phyloP scores from a whole-genome alignment of 2,113 vertebrate species.

The Seriola aureovittata region DNA sequence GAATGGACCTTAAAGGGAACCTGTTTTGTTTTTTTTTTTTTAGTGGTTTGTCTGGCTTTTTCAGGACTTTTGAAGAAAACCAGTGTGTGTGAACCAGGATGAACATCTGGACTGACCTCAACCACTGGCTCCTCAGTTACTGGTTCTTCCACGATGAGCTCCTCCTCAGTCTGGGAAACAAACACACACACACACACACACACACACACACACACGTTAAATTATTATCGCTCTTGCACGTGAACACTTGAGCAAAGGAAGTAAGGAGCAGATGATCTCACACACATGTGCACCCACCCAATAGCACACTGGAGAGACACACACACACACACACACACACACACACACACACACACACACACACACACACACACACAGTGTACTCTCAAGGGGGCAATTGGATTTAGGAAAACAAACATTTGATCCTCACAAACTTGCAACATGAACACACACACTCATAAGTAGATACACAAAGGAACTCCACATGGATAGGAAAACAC shows the following conservation, averaged over 20 bases:
- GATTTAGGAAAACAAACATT: conserved; percentile 14
- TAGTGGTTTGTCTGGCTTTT: no score
- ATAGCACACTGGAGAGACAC: background rate
- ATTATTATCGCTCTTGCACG: background rate
- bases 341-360: conserved; percentile 3
- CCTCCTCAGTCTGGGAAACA: conserved; percentile 78
- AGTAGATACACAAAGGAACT: conserved; percentile 17
- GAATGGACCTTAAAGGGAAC: no score
- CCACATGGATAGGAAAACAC: background rate
- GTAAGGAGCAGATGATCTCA: conserved; percentile 21
- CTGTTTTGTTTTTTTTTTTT: no score
- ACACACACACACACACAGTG: background rate
- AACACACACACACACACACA: conserved; percentile 44
- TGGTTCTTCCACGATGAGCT: conserved; percentile 61
- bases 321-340: conserved; percentile 3
- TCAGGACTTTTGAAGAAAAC: no score
- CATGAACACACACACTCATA: background rate
- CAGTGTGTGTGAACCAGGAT: background rate
- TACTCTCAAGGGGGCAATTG: background rate
- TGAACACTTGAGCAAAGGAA: background rate
- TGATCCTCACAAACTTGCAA: background rate
- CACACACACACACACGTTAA: conserved; percentile 25
- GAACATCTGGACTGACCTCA: conserved; percentile 75
- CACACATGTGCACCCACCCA: background rate
- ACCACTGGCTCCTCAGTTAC: conserved; percentile 69